These are phyloP conservation scores for Ceyx melanurus DNA, from an alignment of 2,113 vertebrate species.

Conservation along the genomic window DNA sequence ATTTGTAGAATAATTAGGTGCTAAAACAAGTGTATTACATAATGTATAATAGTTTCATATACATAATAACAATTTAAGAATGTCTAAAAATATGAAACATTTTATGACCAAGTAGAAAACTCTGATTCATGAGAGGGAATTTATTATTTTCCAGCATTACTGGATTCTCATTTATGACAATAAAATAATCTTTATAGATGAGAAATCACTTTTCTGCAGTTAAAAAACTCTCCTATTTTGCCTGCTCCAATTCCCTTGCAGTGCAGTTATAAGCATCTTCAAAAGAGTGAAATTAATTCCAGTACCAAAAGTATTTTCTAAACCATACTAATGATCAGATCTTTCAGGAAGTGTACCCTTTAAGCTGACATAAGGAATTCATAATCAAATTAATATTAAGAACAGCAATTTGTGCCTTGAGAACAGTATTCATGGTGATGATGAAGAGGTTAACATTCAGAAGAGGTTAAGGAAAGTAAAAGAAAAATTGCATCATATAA, in stretches of 20 bases:
- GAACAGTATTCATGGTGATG: not conserved
- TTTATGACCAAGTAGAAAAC: not conserved
- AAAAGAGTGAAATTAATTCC: not conserved
- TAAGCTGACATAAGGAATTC: not conserved
- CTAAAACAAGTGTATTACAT: not conserved
- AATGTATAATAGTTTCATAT: not conserved
- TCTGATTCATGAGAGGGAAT: not conserved
- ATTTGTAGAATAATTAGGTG: not conserved
- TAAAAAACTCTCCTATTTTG: not conserved
- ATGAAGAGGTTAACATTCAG: not conserved
- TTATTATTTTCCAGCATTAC: not conserved
- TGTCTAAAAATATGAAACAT: not conserved
- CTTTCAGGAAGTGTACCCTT: not conserved
- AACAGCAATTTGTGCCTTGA: not conserved
- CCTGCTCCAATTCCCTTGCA: not conserved
- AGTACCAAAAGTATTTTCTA: not conserved
- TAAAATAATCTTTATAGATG: not conserved
- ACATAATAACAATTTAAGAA: not conserved
- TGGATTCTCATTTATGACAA: not conserved
- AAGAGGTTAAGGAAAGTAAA: not conserved
- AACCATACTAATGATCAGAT: not conserved
- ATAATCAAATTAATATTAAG: not conserved
- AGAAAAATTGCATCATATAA: not conserved
- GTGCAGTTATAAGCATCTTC: not conserved
- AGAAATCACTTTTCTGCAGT: not conserved